Conservation (phyloP, 2,797 vertebrate species). For the Carduelis carduelis region DNA sequence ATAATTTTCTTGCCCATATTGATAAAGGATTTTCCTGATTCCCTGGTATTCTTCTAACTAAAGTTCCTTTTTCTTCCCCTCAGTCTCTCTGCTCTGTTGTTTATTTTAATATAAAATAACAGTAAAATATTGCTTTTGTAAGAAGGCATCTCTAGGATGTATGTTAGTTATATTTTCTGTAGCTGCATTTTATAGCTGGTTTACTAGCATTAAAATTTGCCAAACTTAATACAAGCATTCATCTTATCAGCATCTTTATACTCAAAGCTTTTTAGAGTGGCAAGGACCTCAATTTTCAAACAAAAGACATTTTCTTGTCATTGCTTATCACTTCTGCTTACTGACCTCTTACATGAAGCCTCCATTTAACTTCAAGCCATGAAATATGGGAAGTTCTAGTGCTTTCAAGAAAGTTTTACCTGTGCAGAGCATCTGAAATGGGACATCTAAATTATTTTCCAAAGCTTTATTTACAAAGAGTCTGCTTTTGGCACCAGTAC, state of each 20-base stretch:
- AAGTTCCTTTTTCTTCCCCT: accelerated
- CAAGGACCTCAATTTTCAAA: not conserved
- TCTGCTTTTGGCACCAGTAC: not conserved
- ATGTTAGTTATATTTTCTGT: not conserved
- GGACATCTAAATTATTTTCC: not conserved
- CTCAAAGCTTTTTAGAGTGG: not conserved
- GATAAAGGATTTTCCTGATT: not conserved
- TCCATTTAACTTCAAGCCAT: not conserved
- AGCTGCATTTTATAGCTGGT: not conserved
- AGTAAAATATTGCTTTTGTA: not conserved
- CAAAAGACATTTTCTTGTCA: not conserved
- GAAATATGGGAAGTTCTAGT: not conserved
- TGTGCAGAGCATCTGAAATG: not conserved
- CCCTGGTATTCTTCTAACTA: not conserved
- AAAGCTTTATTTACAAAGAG: not conserved
- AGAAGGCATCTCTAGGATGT: not conserved
- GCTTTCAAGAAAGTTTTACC: not conserved
- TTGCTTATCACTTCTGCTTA: not conserved
- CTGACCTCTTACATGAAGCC: not conserved
- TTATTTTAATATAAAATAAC: not conserved
- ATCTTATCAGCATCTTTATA: not conserved
- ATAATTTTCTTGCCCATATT: not conserved
- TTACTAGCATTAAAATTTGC: not conserved
- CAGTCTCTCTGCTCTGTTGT: accelerated
- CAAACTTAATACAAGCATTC: not conserved